Base-by-base conservation (phyloP, 1,140 invertebrate genomes). In the Dendroctonus ponderosae region DNA sequence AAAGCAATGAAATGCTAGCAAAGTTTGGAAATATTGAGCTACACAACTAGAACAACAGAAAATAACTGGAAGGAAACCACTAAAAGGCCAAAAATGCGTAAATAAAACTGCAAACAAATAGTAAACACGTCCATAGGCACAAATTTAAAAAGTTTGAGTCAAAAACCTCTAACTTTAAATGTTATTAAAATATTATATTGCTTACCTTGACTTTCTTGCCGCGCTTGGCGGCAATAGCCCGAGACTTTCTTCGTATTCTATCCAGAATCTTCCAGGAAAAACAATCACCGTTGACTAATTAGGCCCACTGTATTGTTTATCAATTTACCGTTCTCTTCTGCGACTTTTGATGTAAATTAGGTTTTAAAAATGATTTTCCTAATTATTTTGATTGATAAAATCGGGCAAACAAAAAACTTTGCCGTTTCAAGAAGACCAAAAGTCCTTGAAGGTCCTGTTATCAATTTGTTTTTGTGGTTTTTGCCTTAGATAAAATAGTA, bases 211-310 rank as follows among this genome's bases (percentile, higher is more conserved):
- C 85, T 81, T 85, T 84, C 78, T 84, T 82, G 79, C 84, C 86
- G 83, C 84, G 85, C 77, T 84, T 85, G 75, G 85, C 85, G 79
- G 86, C 85, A 78, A 87, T 85, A 79, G 85, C 85, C 82, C 85
- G 83, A 81, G 85, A 87, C 77, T 87, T 85, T 74, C 82, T 84
- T 76, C 85, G 82, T 79, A 87, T 81, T 77, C 84, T 84, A 85
- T 87, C 86, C 86, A 88, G 86, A 65, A 26, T 66, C 60, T 61
- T 46, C 68, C 66, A 48, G 41, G 57, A 65, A 53, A 60, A 7
- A 40, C 52, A 26, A 62, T 61, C 37, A 41, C 50, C 39, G 40
- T 38, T 12, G 51, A n/a, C 39, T 53, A 67, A 6, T 38, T 14
- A 49, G 26, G 26, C n/a, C 5, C 26, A 26, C 26, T 26, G 26